Base-by-base conservation (phyloP, 2,797 vertebrate genomes). In the Hoplostethus atlanticus region DNA sequence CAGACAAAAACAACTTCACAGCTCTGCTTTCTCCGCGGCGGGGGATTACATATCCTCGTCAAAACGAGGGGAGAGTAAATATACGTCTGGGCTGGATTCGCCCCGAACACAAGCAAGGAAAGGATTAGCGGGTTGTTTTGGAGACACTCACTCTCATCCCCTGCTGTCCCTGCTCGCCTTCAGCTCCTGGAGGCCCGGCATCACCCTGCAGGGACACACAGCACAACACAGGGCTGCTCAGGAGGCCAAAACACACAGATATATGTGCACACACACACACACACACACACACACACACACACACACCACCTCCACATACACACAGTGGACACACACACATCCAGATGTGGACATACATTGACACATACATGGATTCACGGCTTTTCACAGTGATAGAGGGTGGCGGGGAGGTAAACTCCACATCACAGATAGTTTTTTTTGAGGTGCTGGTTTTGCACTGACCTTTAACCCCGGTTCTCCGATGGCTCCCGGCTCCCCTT, bases 401-500 rank as follows among this genome's bases (percentile, higher is more conserved):
- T 11, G 36, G 34, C 5, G 1, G 7, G 7, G 11, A 38, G 28
- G 15, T 34, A 58, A 28, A 46, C 12, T 54, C 34, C 7, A 62
- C 25, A 44, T 67, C 34, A 76, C 38, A 54, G 80, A 76, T 57
- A 44, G 51, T 51, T 77, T 57, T 10, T 25, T 13, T 73, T n/a
- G 16, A 17, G 2, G 16, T 7, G 3, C 8, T 0, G 2, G 21
- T 3, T 30, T 6, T 30, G 8, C 44, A 73, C 76, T 94, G 86
- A 98, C 98, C 96, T 98, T 97, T 77, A 81, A 51, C 0, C 97
- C 98, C 6, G 92, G 93, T 77, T 99, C 97, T 66, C 98, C 98
- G 47, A 94, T 89, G 28, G 91, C 84, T 73, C 98, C 98, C 47
- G 87, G 68, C 64, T 97, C 97, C 73, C 98, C 98, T 81, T 97